These are phyloP conservation scores for Chelonia mydas DNA, from an alignment of 2,797 vertebrate species.

Conservation along the genomic window DNA sequence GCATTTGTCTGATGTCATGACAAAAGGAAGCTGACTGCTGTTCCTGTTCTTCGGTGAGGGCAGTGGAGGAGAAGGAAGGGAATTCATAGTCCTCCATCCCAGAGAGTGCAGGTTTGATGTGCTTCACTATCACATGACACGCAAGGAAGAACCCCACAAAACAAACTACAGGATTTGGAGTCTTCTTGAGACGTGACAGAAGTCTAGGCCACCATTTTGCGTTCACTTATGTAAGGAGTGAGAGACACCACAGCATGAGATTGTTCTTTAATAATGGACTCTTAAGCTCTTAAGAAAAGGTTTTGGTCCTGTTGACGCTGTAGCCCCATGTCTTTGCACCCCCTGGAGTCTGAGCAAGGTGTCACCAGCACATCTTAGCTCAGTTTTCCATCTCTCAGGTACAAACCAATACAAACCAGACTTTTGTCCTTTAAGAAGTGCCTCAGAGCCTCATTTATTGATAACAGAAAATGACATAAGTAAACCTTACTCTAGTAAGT, in stretches of 20 bases:
- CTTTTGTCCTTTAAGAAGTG: too few species aligned
- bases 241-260: background rate
- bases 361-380: too few species aligned
- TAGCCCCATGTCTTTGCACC: too few species aligned
- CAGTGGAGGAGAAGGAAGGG: constrained; percentile 19
- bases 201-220: background rate
- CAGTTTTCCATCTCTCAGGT: too few species aligned
- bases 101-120: constrained; percentile 46
- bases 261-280: background rate
- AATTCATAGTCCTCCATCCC: constrained; percentile 51
- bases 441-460: too few species aligned
- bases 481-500: too few species aligned
- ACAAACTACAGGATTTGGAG: background rate
- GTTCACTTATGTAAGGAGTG: background rate
- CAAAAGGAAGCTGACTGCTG: constrained; percentile 1
- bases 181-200: constrained; percentile 41
- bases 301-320: background rate
- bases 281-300: background rate
- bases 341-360: too few species aligned
- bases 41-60: background rate
- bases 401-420: too few species aligned
- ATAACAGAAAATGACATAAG: too few species aligned
- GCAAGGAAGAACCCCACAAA: background rate
- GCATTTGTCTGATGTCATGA: constrained; percentile 31
- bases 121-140: constrained; percentile 48